Conservation (phyloP, 2,888 invertebrate species). For the Parnassius smintheus region DNA sequence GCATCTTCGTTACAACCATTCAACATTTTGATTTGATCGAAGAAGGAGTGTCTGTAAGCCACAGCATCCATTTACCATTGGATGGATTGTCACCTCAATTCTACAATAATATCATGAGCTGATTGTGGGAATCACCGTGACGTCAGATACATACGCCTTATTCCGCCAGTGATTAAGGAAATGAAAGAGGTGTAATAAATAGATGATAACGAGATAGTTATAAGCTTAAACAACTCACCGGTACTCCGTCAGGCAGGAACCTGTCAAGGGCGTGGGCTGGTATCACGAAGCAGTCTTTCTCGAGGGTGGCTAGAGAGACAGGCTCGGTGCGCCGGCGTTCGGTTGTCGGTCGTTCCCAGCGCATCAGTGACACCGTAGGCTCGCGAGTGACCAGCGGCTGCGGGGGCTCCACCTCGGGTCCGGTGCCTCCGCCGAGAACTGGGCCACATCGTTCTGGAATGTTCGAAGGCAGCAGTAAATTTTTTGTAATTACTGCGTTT, state of each 20-base stretch:
- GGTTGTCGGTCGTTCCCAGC: conserved; percentile 71
- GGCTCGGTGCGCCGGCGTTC: conserved; percentile 82
- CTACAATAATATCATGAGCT: no score
- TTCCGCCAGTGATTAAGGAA: no score
- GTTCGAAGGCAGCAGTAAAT: neutral
- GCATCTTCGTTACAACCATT: no score
- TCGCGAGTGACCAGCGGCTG: conserved; percentile 86
- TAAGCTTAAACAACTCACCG: conserved; percentile 75
- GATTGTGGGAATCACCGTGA: no score
- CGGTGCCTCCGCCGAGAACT: conserved; percentile 82
- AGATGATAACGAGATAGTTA: no score
- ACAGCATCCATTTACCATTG: no score
- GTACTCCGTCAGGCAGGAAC: conserved; percentile 94
- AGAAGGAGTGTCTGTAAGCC: no score
- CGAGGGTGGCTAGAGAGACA: conserved; percentile 89
- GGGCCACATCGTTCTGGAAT: conserved; percentile 88
- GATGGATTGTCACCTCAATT: no score
- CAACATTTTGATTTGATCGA: no score
- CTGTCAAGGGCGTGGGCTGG: conserved; percentile 93
- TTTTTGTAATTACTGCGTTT: neutral
- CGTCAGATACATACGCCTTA: no score
- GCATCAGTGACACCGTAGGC: conserved; percentile 83
- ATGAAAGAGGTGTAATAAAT: no score
- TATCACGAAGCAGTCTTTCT: conserved; percentile 96
- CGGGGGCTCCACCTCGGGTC: conserved; percentile 85